Evolutionary conservation across 2,888 invertebrate genomes (phyloP).

Genomic region (Pammene aurita): DNA sequence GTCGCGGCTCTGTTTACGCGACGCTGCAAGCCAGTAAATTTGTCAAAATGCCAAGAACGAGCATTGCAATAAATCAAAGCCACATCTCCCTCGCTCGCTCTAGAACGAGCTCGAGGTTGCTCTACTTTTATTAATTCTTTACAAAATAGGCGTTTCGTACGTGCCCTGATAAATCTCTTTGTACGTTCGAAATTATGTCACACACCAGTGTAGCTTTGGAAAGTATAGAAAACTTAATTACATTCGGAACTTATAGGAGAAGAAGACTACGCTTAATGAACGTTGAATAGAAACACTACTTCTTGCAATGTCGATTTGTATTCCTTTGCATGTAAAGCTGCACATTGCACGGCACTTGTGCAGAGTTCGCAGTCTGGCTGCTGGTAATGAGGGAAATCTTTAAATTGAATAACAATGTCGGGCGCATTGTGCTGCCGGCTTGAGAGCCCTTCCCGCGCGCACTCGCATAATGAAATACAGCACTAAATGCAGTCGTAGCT

Average conservation of each 20-base stretch:
- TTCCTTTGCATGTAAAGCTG: slow-evolving; percentile 23
- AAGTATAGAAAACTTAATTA: not conserved
- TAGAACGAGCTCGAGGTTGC: slow-evolving; percentile 26
- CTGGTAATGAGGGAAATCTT: slow-evolving; percentile 47
- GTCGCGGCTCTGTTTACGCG: slow-evolving; percentile 28
- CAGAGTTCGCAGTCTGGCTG: slow-evolving; percentile 19
- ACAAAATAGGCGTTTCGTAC: slow-evolving; percentile 18
- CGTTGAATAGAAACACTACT: slow-evolving; percentile 18
- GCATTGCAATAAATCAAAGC: slow-evolving; percentile 40
- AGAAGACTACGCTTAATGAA: not conserved
- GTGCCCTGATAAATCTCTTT: slow-evolving; percentile 17
- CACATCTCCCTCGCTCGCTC: slow-evolving; percentile 28
- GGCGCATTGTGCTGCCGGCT: slow-evolving; percentile 39
- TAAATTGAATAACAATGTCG: slow-evolving; percentile 48
- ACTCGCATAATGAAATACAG: slow-evolving; percentile 36
- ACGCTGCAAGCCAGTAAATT: slow-evolving; percentile 39
- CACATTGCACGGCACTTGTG: slow-evolving; percentile 29
- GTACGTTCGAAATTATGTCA: slow-evolving; percentile 1
- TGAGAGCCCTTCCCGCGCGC: slow-evolving; percentile 31
- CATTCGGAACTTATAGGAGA: not conserved
- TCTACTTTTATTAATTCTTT: slow-evolving; percentile 31
- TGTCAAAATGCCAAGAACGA: slow-evolving; percentile 41
- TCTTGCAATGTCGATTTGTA: slow-evolving; percentile 16
- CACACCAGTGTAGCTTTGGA: not conserved
- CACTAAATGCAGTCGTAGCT: slow-evolving; percentile 28